Evolutionary conservation across 2,113 vertebrate species (phyloP).

Genomic region (Zosterops hypoxanthus): DNA sequence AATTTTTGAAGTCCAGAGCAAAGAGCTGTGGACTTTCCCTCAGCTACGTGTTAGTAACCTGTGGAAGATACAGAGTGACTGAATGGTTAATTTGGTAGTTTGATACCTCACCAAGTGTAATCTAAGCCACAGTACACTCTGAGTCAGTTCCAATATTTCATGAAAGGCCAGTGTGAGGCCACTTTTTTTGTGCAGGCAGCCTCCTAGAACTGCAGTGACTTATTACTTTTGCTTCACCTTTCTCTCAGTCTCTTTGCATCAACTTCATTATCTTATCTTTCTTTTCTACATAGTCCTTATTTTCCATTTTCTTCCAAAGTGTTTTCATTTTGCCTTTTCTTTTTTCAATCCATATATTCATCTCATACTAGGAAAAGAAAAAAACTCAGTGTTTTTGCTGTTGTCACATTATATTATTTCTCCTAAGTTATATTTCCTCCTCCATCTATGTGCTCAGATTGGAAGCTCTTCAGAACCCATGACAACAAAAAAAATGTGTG

Average conservation of each 20-base stretch:
- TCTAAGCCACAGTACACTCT: not conserved
- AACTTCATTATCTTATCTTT: not conserved
- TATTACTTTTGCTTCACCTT: not conserved
- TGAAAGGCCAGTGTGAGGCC: not conserved
- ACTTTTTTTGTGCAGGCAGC: not conserved
- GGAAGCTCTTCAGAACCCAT: not conserved
- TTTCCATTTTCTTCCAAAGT: not conserved
- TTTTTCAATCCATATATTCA: not conserved
- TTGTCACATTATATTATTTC: not conserved
- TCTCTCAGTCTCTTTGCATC: not conserved
- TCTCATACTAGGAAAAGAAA: not conserved
- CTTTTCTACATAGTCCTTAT: not conserved
- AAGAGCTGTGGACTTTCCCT: not conserved
- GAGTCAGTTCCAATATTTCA: not conserved
- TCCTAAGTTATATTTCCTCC: not conserved
- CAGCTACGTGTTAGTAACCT: not conserved
- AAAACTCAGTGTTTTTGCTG: not conserved
- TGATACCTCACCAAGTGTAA: not conserved
- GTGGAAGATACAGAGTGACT: not conserved
- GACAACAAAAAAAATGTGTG: not conserved
- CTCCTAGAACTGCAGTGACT: not conserved
- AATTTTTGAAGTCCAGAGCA: not conserved
- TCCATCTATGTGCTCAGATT: not conserved
- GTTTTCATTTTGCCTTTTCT: not conserved
- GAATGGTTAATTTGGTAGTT: not conserved